Evolutionary conservation across 2,888 invertebrate genomes (phyloP).

Genomic region (Himalopsyche anomala): DNA sequence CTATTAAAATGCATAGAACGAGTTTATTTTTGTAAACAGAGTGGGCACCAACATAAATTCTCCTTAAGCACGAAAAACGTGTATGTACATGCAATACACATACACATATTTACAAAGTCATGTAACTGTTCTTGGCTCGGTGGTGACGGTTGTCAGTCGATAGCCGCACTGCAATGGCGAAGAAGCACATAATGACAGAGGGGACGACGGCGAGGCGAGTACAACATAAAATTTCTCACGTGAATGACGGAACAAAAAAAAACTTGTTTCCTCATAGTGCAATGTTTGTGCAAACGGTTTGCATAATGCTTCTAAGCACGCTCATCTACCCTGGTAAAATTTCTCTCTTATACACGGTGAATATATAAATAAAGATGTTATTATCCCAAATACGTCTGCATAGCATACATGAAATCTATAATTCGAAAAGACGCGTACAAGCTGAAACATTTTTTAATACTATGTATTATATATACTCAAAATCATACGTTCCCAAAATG

Average conservation of each 20-base stretch:
- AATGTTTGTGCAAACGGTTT: too few relatives aligned
- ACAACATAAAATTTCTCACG: slow-evolving; percentile 43
- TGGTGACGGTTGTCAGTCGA: background rate
- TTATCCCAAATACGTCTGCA: too few relatives aligned
- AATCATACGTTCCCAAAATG: too few relatives aligned
- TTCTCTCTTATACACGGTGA: too few relatives aligned
- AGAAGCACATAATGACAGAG: background rate
- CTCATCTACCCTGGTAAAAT: too few relatives aligned
- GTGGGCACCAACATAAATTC: background rate
- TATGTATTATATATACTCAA: too few relatives aligned
- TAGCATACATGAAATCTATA: too few relatives aligned
- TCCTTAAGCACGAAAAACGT: background rate
- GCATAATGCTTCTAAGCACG: too few relatives aligned
- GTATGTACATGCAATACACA: background rate
- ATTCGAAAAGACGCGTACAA: too few relatives aligned
- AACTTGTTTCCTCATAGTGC: slow-evolving; percentile 45
- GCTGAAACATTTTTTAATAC: too few relatives aligned
- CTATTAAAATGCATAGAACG: background rate
- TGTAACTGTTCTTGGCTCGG: background rate
- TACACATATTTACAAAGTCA: background rate
- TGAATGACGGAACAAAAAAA: slow-evolving; percentile 50
- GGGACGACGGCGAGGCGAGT: background rate
- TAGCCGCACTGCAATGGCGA: slow-evolving; percentile 11
- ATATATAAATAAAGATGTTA: too few relatives aligned
- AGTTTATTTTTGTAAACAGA: slow-evolving; percentile 14